Evolutionary conservation across 2,888 invertebrate genomes (phyloP).

Genomic region (Teleiodes luculella): DNA sequence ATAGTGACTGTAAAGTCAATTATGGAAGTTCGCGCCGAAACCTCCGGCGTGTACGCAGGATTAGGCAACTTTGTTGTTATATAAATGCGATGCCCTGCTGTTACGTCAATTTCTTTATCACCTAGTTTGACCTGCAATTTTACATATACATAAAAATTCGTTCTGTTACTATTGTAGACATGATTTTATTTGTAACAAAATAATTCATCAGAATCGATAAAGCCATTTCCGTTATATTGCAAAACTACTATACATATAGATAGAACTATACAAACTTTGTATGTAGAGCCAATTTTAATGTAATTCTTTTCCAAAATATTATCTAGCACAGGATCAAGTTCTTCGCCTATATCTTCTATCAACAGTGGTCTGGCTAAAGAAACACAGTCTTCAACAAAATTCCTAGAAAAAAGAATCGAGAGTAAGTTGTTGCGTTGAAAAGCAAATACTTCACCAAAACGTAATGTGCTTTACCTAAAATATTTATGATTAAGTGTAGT

Average conservation of each 20-base stretch:
- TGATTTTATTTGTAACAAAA: no score
- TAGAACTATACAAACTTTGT: slow-evolving; percentile 76
- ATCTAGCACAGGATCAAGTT: slow-evolving; percentile 91
- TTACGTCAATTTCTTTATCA: slow-evolving; percentile 91
- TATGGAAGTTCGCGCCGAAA: slow-evolving; percentile 89
- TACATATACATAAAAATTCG: no score
- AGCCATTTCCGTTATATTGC: no score
- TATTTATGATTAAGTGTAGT: slow-evolving; percentile 82
- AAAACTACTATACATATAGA: no score
- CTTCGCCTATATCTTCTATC: slow-evolving; percentile 92
- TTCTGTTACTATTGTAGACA: no score
- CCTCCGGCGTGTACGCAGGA: slow-evolving; percentile 91
- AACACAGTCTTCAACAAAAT: slow-evolving; percentile 91
- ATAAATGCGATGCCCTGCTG: slow-evolving; percentile 85
- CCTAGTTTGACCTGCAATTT: slow-evolving; percentile 87
- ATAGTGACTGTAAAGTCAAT: slow-evolving; percentile 95
- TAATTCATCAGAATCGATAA: no score
- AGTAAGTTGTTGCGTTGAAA: not conserved
- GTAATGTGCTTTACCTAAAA: slow-evolving; percentile 71
- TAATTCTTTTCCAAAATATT: slow-evolving; percentile 92
- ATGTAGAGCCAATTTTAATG: slow-evolving; percentile 88
- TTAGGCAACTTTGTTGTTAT: slow-evolving; percentile 93
- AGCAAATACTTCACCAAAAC: not conserved
- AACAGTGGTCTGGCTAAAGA: slow-evolving; percentile 88
- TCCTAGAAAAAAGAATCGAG: slow-evolving; percentile 62